Evolutionary conservation across 2,888 invertebrate species (phyloP), one percentile per base, ranked within the genome.

Genomic region (Meiosimyza platycephala): DNA sequence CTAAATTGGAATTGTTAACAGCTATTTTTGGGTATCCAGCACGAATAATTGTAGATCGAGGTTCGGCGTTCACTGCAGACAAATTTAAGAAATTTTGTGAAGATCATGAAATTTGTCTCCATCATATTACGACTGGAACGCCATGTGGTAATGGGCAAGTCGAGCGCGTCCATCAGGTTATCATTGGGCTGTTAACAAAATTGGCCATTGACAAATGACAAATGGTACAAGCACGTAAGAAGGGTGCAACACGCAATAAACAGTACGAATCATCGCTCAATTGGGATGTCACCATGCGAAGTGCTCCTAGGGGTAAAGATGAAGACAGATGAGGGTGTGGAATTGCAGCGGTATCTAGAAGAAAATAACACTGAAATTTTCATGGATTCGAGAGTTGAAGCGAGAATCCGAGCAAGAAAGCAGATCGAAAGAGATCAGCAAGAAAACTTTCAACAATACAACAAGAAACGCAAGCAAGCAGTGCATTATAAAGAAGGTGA

Each of bases 251-350:
- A n/a, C n/a, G n/a, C n/a, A n/a, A n/a, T n/a, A n/a, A n/a, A n/a
- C n/a, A n/a, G n/a, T n/a, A n/a, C n/a, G n/a, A n/a, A n/a, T n/a
- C n/a, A n/a, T n/a, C n/a, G n/a, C n/a, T n/a, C n/a, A n/a, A n/a
- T n/a, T n/a, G n/a, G n/a, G n/a, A n/a, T n/a, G n/a, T 74, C 81
- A 62, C 79, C 79, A 15, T 79, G 82, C 73, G 76, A 81, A 63
- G n/a, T 82, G 15, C 62, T 83, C 55, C 74, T 78, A 13, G 82
- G 80, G 22, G 51, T n/a, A 3, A 52, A 51, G 51, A 65, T 65
- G 72, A 73, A 63, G 5, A 52, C 28, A 69, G 54, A 72, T 69
- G 22, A 63, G 65, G 65, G 51, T 33, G 7, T 52, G 52, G 13
- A 65, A 22, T 15, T 65, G 13, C 15, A n/a, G 64, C 16, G 48